phyloP scores from a whole-genome alignment of 2,113 vertebrate genomes.

The Anarrhichthys ocellatus region DNA sequence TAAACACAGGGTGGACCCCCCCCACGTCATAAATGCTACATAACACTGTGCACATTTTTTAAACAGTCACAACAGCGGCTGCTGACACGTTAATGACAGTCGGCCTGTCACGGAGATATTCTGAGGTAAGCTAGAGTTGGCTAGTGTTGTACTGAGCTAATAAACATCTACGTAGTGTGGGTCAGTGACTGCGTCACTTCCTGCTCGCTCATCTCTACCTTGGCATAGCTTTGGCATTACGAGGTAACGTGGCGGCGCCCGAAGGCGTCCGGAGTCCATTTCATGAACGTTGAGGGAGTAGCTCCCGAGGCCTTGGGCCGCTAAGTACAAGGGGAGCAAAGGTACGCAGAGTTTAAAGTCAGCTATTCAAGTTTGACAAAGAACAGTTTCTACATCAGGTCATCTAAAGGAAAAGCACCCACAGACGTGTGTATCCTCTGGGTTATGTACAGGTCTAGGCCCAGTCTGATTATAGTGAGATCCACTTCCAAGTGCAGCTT shows the following conservation, averaged over 20 bases:
- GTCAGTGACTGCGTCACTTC: constrained; percentile 28
- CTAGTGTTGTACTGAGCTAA: constrained; percentile 76
- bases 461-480: constrained; percentile 55
- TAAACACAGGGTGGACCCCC: constrained; percentile 51
- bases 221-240: constrained; percentile 83
- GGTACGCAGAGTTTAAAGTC: constrained; percentile 50
- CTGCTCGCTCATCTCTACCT: constrained; percentile 63
- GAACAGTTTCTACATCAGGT: constrained; percentile 55
- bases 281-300: constrained; percentile 69
- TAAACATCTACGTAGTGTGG: constrained; percentile 56
- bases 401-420: constrained; percentile 54
- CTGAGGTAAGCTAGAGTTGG: constrained; percentile 78
- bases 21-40: constrained; percentile 66
- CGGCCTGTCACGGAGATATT: constrained; percentile 56
- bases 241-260: constrained; percentile 65
- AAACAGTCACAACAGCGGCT: constrained; percentile 60
- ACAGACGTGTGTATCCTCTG: constrained; percentile 34
- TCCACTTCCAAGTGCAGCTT: constrained; percentile 73
- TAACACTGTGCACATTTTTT: constrained; percentile 63
- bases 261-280: constrained; percentile 63
- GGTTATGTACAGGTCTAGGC: constrained; percentile 49
- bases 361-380: constrained; percentile 56
- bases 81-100: constrained; percentile 28
- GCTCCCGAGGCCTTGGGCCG: constrained; percentile 69
- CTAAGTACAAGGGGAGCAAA: constrained; percentile 57